Conservation (phyloP, 2,797 vertebrate genomes). For the Brachymystax lenok region DNA sequence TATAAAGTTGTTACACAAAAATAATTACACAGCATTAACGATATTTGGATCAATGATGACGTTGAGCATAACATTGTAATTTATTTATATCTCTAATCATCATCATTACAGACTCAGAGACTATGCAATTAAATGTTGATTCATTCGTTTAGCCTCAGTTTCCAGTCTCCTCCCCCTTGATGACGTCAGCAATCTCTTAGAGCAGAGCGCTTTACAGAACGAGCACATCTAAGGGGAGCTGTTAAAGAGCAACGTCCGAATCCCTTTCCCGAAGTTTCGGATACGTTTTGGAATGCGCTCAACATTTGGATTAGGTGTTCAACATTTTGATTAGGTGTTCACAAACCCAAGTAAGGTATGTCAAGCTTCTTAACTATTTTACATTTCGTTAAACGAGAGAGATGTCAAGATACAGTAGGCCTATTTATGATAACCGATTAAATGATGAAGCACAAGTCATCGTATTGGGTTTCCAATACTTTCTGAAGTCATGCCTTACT, state of each 20-base stretch:
- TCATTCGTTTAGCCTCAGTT: not conserved
- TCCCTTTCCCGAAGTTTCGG: not conserved
- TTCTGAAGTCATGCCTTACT: not conserved
- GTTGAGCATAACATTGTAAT: not conserved
- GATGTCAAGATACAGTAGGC: too few species aligned
- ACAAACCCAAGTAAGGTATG: not conserved
- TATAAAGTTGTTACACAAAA: not conserved
- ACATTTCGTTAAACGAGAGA: not conserved
- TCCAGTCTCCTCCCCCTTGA: conserved; percentile 8
- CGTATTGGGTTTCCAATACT: not conserved
- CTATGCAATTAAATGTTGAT: not conserved
- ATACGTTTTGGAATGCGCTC: not conserved
- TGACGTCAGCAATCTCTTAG: not conserved
- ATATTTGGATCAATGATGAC: not conserved
- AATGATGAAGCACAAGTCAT: not conserved
- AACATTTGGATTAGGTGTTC: not conserved
- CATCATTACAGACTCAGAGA: not conserved
- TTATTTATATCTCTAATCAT: not conserved
- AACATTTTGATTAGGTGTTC: not conserved
- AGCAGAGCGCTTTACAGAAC: not conserved
- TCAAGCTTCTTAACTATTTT: not conserved
- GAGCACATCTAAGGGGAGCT: not conserved
- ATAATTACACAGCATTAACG: not conserved
- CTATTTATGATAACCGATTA: not conserved
- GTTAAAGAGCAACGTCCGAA: not conserved